phyloP scores from a whole-genome alignment of 2,888 invertebrate species.

The Acanthosepion pharaonis region DNA sequence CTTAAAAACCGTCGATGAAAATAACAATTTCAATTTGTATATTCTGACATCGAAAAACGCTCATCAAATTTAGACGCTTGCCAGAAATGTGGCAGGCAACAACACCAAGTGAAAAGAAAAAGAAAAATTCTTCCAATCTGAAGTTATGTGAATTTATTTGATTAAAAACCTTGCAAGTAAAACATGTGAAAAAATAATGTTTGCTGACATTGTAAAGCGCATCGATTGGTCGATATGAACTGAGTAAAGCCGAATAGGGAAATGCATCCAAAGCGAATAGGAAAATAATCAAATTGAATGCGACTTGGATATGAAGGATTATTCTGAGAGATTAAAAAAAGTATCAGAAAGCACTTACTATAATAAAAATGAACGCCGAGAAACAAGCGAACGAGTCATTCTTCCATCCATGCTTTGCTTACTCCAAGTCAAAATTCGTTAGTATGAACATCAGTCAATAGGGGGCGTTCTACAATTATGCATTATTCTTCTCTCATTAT shows the following conservation, averaged over 20 bases:
- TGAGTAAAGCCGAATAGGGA: background rate
- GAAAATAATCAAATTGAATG: background rate
- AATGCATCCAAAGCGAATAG: background rate
- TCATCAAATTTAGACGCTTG: no score
- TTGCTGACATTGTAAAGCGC: background rate
- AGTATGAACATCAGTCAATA: background rate
- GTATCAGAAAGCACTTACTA: background rate
- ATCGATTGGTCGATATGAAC: background rate
- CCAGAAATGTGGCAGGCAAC: no score
- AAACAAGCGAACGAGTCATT: background rate
- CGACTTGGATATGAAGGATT: background rate
- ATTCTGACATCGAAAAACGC: background rate
- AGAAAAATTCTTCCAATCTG: background rate
- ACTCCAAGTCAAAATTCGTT: background rate
- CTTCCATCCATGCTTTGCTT: background rate
- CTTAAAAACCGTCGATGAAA: no score
- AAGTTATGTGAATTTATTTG: background rate
- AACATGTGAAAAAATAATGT: background rate
- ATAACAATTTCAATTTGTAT: background rate
- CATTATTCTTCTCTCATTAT: background rate
- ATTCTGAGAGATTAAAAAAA: constrained; percentile 20
- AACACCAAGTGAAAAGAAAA: no score
- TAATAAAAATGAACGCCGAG: background rate
- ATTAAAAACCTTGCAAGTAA: background rate
- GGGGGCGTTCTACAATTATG: background rate